Conservation (phyloP, 2,797 vertebrate species). For the Gallinago stenura region DNA sequence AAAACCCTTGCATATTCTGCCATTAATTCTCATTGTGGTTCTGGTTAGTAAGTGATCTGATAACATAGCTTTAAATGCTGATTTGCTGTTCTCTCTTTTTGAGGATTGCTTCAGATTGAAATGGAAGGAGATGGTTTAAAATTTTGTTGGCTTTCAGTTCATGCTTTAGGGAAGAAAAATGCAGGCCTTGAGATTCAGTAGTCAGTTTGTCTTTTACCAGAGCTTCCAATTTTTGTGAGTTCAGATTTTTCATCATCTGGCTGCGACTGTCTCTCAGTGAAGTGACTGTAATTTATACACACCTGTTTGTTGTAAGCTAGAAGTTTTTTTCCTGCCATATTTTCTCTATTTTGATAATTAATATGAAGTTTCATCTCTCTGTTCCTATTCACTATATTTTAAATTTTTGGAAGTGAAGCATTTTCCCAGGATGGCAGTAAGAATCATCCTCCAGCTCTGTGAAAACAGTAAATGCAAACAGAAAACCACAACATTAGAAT, state of each 20-base stretch:
- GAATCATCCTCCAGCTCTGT: neutral
- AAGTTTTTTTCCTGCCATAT: neutral
- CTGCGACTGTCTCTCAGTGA: neutral
- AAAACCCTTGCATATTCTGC: neutral
- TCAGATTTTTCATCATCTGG: neutral
- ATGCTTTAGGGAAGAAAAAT: neutral
- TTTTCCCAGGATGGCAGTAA: neutral
- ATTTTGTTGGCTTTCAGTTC: neutral
- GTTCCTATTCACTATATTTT: neutral
- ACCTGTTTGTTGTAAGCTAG: neutral
- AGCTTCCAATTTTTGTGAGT: neutral
- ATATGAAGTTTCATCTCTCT: neutral
- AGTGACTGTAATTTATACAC: neutral
- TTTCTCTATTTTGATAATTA: neutral
- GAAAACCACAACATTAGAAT: neutral
- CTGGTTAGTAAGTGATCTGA: constrained; percentile 42
- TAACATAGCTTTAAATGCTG: constrained; percentile 15
- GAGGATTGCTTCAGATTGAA: constrained; percentile 20
- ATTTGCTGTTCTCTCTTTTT: neutral
- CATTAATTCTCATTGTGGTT: constrained; percentile 44
- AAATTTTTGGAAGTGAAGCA: neutral
- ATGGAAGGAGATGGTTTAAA: neutral
- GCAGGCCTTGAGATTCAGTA: neutral
- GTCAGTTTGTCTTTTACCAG: neutral
- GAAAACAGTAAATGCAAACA: neutral